Conservation (phyloP, 1,140 invertebrate genomes). For the Marisa cornuarietis region DNA sequence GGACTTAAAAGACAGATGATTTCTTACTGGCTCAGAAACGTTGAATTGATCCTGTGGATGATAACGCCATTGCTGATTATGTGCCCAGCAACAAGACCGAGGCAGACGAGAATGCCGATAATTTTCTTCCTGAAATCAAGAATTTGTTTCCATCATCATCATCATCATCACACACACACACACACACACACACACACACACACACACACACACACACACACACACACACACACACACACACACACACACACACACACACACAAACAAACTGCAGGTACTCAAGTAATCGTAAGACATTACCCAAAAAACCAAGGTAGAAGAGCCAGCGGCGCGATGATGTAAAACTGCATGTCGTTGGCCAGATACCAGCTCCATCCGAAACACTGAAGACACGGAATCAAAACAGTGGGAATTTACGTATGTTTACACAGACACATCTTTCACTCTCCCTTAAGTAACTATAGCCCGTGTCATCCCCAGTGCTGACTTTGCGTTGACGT, state of each 20-base stretch:
- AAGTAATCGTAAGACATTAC: slow-evolving; percentile 24
- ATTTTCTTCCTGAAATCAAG: not conserved
- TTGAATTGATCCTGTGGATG: not conserved
- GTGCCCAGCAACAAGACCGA: not conserved
- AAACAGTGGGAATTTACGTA: too few relatives aligned
- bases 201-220: too few relatives aligned
- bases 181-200: too few relatives aligned
- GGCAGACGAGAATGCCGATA: not conserved
- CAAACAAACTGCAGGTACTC: too few relatives aligned
- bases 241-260: too few relatives aligned
- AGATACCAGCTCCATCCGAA: slow-evolving; percentile 79
- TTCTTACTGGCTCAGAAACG: not conserved
- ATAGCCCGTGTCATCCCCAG: too few relatives aligned
- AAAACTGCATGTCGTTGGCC: slow-evolving; percentile 83
- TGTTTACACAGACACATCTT: not conserved
- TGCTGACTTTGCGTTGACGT: too few relatives aligned
- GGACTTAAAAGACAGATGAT: not conserved
- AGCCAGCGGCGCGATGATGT: slow-evolving; percentile 75
- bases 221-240: too few relatives aligned
- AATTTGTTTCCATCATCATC: too few relatives aligned
- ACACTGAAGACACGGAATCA: slow-evolving; percentile 70
- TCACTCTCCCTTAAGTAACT: not conserved
- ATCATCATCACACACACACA: too few relatives aligned
- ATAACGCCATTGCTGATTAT: not conserved
- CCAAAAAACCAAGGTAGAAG: slow-evolving; percentile 42